Conservation (phyloP, 2,797 vertebrate species). For the Liasis olivaceus region DNA sequence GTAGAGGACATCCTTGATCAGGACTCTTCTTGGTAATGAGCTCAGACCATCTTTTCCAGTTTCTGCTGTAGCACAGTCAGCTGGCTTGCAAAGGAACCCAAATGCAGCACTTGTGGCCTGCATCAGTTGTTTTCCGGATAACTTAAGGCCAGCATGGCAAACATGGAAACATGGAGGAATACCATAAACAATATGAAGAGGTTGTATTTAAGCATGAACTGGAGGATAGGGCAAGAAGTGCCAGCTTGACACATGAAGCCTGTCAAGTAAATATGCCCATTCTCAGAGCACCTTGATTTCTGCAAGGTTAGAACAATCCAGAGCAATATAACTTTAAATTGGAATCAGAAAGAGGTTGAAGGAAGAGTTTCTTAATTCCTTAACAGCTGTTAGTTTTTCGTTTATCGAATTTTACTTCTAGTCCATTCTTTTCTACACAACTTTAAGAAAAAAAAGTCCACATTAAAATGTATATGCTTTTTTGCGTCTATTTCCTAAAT, state of each 20-base stretch:
- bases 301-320: background rate
- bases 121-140: background rate
- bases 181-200: background rate
- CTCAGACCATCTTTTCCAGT: background rate
- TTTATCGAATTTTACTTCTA: background rate
- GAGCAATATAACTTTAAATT: background rate
- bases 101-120: background rate
- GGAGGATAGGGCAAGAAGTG: background rate
- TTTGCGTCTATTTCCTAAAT: background rate
- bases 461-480: background rate
- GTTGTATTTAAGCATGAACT: background rate
- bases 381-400: background rate
- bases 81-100: background rate
- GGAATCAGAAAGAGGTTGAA: background rate
- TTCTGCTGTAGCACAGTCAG: background rate
- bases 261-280: background rate
- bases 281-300: background rate
- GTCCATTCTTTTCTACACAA: background rate
- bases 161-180: background rate
- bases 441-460: background rate
- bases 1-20: background rate
- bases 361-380: background rate
- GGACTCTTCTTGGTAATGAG: background rate
- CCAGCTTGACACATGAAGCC: background rate
- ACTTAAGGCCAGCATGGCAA: background rate